Evolutionary conservation across 2,113 vertebrate genomes (phyloP).

Genomic region (Lophura nycthemera): DNA sequence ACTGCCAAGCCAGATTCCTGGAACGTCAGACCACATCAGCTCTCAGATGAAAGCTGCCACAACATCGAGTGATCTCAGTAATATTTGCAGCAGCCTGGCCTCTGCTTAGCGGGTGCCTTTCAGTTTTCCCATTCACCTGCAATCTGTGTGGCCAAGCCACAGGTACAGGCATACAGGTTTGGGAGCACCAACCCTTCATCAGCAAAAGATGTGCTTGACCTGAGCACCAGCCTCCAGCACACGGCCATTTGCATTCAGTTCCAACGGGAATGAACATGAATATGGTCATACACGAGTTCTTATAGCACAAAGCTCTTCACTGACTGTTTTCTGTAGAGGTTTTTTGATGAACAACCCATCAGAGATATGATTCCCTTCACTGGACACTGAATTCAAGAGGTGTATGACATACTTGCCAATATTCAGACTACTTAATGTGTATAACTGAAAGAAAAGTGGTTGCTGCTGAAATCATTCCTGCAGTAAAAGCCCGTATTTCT

Average conservation of each 20-base stretch:
- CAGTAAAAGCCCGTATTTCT: neutral
- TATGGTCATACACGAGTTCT: neutral
- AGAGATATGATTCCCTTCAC: neutral
- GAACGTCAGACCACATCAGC: neutral
- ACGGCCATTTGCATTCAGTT: rapidly evolving
- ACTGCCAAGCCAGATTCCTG: neutral
- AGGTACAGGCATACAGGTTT: rapidly evolving
- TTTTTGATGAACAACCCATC: neutral
- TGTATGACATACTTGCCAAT: neutral
- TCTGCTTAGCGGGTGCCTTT: neutral
- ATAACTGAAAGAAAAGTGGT: neutral
- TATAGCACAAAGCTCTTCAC: neutral
- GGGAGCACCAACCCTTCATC: neutral
- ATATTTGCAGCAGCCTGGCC: neutral
- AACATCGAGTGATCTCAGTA: rapidly evolving
- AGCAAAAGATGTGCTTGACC: neutral
- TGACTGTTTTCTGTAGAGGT: neutral
- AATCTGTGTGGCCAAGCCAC: neutral
- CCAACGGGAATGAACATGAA: neutral
- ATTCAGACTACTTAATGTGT: neutral
- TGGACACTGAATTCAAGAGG: neutral
- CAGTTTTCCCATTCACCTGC: neutral
- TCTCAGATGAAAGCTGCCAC: neutral
- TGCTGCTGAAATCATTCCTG: neutral
- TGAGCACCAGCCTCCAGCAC: neutral